Percentiles rank a stretch among this genome's conserved stretches.
phyloP scores from a whole-genome alignment of 2,888 invertebrate species.

The Parnassius apollo region DNA sequence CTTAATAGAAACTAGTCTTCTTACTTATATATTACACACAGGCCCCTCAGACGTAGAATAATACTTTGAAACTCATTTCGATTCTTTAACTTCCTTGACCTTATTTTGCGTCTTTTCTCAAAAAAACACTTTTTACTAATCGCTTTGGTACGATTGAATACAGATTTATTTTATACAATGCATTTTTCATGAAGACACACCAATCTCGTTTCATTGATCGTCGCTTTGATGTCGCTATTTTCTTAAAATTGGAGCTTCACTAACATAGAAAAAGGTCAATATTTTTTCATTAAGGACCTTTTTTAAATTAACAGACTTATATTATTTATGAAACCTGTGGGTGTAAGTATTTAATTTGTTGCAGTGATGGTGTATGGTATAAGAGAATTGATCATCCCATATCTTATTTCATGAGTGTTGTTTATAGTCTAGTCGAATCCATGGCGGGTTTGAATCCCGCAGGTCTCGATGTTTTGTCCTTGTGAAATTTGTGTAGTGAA shows the following conservation, averaged over 20 bases:
- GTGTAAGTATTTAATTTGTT: neutral
- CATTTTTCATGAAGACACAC: slow-evolving; percentile 26
- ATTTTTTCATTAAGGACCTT: neutral
- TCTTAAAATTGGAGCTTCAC: slow-evolving; percentile 10
- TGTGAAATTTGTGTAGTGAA: no score
- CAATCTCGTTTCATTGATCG: slow-evolving; percentile 21
- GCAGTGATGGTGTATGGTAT: no score
- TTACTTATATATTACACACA: no score
- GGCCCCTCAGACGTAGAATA: neutral
- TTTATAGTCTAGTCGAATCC: no score
- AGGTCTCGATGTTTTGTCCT: no score
- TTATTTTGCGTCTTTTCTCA: slow-evolving; percentile 16
- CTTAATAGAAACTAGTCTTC: no score
- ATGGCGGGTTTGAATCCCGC: no score
- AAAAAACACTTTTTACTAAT: slow-evolving; percentile 22
- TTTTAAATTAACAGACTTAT: slow-evolving; percentile 1
- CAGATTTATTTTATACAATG: slow-evolving; percentile 27
- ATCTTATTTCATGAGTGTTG: no score
- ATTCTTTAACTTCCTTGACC: neutral
- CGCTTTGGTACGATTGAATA: slow-evolving; percentile 24
- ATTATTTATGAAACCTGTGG: neutral
- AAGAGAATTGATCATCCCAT: no score
- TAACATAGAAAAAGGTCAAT: neutral
- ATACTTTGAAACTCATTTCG: slow-evolving; percentile 19
- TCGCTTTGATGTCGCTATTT: slow-evolving; percentile 20